Base-by-base conservation (phyloP, 2,888 invertebrate genomes). In the Gastracanthus pulcherrimus region DNA sequence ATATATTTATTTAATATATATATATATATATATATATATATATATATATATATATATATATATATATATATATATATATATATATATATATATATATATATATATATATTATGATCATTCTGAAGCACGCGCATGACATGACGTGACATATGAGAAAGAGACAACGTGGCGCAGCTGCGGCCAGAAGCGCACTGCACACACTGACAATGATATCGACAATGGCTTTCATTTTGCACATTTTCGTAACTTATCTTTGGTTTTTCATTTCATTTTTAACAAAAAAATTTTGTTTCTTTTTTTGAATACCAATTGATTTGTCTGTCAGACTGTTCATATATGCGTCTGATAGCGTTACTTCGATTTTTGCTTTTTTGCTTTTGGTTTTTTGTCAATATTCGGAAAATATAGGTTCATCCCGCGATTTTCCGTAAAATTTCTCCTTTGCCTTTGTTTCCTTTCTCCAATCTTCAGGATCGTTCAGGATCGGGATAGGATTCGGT, bases 161-260 rank as follows among this genome's bases (percentile, higher is more conserved):
- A 74, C 67, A 81, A 69, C 60, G 72, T 72, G 36, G 66, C 66
- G 69, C 71, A 82, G 86, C 85, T 88, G 88, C 88, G 89, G 89
- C 88, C 88, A 89, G 87, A 91, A 34, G 90, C 90, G 88, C 88
- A 90, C 90, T 90, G 90, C 90, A 90, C 89, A 90, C 89, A 90
- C 89, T 90, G 89, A 90, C 89, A 90, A 91, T 90, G 88, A 87
- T 86, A 86, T 83, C 80, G 70, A 86, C 82, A 84, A 78, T 80
- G 78, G 77, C 60, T 77, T 79, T 84, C 78, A 62, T 83, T 83
- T 83, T 80, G 82, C 81, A 81, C 38, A 67, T 71, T 66, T 69
- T 66, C 26, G 62, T 72, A 71, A 16, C 19, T 58, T 66, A 55
- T 19, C n/a, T n/a, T 64, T 29, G 31, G 26, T 31, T 51, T 58